Evolutionary conservation across 2,113 vertebrate species (phyloP).

Genomic region (Eptesicus fuscus): DNA sequence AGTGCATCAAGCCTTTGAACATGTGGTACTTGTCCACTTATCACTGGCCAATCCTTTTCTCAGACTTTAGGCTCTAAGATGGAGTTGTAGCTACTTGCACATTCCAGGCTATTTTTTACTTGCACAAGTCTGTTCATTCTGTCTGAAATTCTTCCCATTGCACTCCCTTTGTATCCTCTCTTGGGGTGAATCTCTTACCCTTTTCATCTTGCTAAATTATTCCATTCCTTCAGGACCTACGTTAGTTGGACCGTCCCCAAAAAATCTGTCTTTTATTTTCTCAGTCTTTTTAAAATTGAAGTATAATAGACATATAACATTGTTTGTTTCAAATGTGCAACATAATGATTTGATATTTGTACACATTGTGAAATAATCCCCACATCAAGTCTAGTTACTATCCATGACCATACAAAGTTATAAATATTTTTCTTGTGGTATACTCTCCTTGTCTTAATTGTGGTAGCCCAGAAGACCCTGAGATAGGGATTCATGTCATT

Average conservation of each 20-base stretch:
- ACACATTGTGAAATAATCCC: background rate
- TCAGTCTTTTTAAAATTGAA: background rate
- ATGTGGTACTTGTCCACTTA: background rate
- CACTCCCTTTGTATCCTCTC: background rate
- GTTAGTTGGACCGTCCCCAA: background rate
- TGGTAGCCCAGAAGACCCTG: background rate
- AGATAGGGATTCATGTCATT: background rate
- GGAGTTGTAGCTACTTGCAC: background rate
- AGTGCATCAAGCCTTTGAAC: background rate
- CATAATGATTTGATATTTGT: background rate
- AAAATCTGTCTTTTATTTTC: background rate
- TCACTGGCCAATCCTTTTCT: background rate
- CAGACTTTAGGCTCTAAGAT: background rate
- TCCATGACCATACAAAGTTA: background rate
- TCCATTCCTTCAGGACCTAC: background rate
- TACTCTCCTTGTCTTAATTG: background rate
- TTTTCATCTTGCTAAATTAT: background rate
- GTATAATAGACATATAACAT: background rate
- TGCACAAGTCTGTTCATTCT: background rate
- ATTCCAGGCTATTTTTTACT: background rate
- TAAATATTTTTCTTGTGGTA: background rate
- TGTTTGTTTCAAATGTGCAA: background rate
- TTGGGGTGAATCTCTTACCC: background rate
- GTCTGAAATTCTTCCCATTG: background rate
- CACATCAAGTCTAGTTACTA: background rate